Evolutionary conservation across 23 tunicate genomes (phyloP).

Genomic region (Halocynthia aurantium): DNA sequence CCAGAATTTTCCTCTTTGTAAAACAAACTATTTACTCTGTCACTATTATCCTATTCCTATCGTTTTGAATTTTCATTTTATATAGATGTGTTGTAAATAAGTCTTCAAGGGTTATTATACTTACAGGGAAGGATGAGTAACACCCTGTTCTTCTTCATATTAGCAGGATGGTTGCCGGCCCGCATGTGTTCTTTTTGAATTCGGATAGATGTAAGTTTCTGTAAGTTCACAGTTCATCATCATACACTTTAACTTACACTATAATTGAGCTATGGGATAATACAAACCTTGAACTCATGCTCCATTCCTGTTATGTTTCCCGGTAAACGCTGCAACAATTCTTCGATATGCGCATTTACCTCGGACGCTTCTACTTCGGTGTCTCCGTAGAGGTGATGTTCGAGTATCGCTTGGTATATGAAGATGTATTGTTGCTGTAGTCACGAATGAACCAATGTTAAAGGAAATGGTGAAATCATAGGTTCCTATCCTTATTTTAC

Average conservation of each 20-base stretch:
- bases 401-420: constrained; percentile 88
- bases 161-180: constrained; percentile 91
- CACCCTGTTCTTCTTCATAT: constrained; percentile 92
- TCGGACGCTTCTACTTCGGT: constrained; percentile 92
- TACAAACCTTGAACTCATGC: constrained; percentile 80
- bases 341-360: constrained; percentile 70
- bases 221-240: constrained; percentile 1
- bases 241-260: not conserved
- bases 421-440: constrained; percentile 96
- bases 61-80: too few relatives aligned
- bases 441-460: not conserved
- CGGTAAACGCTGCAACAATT: constrained; percentile 69
- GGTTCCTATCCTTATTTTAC: too few relatives aligned
- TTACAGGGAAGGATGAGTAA: constrained; percentile 79
- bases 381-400: constrained; percentile 90
- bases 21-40: too few relatives aligned
- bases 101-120: constrained; percentile 3
- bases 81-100: too few relatives aligned
- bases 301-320: constrained; percentile 96
- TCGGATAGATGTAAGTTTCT: constrained; percentile 90
- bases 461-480: not conserved
- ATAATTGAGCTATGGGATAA: not conserved
- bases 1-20: too few relatives aligned
- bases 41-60: too few relatives aligned
- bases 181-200: constrained; percentile 96